Base-by-base conservation (phyloP, 2,797 vertebrate genomes). In the Periophthalmus magnuspinnatus region DNA sequence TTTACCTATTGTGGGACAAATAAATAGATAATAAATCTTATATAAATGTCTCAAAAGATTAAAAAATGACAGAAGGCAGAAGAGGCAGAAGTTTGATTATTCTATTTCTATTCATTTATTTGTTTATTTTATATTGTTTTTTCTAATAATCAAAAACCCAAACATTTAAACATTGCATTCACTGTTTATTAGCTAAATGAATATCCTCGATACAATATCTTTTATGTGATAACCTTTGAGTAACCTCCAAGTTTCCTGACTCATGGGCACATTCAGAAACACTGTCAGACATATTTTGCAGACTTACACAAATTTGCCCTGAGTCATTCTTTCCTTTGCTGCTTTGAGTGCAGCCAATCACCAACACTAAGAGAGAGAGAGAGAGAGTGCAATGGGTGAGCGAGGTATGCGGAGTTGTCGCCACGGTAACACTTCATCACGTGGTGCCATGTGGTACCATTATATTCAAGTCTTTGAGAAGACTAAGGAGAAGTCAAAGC, bases 341-440 rank as follows among this genome's bases (percentile, higher is more conserved):
- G 76, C 77, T 69, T 74, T 28, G 70, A 89, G 78, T 65, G 65
- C 79, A 45, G 77, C 73, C 81, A 84, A 86, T 86, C 85, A 87
- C 65, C 82, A 85, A 63, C 66, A 72, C 21, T 67, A 21, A 38
- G 58, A 48, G 65, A 5, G 55, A 69, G 34, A 54, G 64, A 69
- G 63, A 32, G 10, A 56, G 5, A 67, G 55, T 60, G 19, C 13
- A 16, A 38, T 11, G 67, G 24, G 34, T 65, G 63, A 81, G 75
- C 32, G 60, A 33, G 54, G 59, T 70, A 75, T 71, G 81, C 78
- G 3, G 52, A 83, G 81, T 81, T 59, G 86, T 93, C 74, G 58
- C 89, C 86, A 90, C 78, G 69, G 90, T 88, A 93, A 93, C 91
- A 4, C 77, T 69, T 71, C 71, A 75, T 81, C 48, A 77, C 60